Conservation (phyloP, 2,888 invertebrate genomes). For the Thyatira batis region DNA sequence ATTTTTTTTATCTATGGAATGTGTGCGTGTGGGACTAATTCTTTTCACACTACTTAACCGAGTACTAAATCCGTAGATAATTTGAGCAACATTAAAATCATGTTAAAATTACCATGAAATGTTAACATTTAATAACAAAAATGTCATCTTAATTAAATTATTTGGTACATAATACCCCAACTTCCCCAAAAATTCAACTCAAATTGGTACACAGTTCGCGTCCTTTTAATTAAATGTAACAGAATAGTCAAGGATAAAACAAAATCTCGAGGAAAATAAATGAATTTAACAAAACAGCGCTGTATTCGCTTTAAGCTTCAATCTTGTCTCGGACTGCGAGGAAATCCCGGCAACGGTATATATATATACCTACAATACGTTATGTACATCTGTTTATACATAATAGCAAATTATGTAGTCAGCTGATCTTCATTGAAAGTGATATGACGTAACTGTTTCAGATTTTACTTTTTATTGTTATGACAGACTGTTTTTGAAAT, state of each 20-base stretch:
- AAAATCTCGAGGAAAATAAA: not conserved
- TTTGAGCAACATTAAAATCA: too few species aligned
- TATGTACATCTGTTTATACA: slow-evolving; percentile 43
- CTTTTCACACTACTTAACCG: too few species aligned
- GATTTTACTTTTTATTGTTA: not conserved
- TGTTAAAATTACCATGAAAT: too few species aligned
- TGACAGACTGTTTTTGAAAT: not conserved
- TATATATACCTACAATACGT: slow-evolving; percentile 45
- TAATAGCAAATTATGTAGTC: slow-evolving; percentile 68
- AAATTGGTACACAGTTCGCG: not conserved
- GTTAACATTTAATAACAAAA: too few species aligned
- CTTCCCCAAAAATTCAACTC: not conserved
- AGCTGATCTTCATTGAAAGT: slow-evolving; percentile 66
- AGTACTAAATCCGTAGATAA: too few species aligned
- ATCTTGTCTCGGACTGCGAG: slow-evolving; percentile 64
- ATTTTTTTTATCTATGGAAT: not conserved
- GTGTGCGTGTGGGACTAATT: slow-evolving; percentile 4
- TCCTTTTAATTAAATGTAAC: not conserved
- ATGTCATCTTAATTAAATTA: too few species aligned
- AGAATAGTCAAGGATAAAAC: not conserved
- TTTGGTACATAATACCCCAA: not conserved
- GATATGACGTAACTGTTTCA: slow-evolving; percentile 25
- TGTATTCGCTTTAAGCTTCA: slow-evolving; percentile 43
- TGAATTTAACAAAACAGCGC: slow-evolving; percentile 41
- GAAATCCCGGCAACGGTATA: slow-evolving; percentile 54